Base-by-base conservation (phyloP, 2,113 vertebrate species). In the Triplophysa dalaica region DNA sequence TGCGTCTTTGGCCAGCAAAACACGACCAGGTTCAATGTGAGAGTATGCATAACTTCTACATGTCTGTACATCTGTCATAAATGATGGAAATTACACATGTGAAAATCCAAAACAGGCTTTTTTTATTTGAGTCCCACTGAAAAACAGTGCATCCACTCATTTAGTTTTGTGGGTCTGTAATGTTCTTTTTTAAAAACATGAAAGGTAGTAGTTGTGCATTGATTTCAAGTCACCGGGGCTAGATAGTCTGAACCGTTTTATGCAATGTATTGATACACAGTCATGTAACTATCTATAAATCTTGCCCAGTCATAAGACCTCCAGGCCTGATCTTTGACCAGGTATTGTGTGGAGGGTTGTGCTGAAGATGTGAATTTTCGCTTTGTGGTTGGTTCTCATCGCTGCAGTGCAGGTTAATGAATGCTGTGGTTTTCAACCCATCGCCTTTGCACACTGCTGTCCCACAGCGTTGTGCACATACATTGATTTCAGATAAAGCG, bases 401-500 rank as follows among this genome's bases (percentile, higher is more conserved):
- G 38, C 75, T 54, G 75, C 75, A 64, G 75, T 77, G 75, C 26
- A 38, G 75, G 75, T 65, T 77, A 77, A 77, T 77, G 43, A 77
- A 66, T 66, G 19, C 62, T 38, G 75, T 65, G 61, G 61, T 17
- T 54, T 77, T 65, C 45, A 38, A 26, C 62, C 62, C 60, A 38
- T 22, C 17, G 22, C 24, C 74, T 77, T 16, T 67, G 67, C 72
- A 75, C 67, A 21, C 62, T 52, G 75, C 61, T 24, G 26, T 77
- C 73, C 62, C 62, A 54, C 62, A 63, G 66, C 77, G 26, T 58
- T 72, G 68, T 79, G 66, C 65, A 50, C 68, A 13, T 11, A 54
- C 80, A 82, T 82, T 43, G 80, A 82, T 82, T 82, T 82, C 80
- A 72, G 67, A 76, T 77, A 69, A 70, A 76, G 45, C 74, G 26